phyloP scores from a whole-genome alignment of 1,140 invertebrate genomes.

The Oreohelix idahoensis region DNA sequence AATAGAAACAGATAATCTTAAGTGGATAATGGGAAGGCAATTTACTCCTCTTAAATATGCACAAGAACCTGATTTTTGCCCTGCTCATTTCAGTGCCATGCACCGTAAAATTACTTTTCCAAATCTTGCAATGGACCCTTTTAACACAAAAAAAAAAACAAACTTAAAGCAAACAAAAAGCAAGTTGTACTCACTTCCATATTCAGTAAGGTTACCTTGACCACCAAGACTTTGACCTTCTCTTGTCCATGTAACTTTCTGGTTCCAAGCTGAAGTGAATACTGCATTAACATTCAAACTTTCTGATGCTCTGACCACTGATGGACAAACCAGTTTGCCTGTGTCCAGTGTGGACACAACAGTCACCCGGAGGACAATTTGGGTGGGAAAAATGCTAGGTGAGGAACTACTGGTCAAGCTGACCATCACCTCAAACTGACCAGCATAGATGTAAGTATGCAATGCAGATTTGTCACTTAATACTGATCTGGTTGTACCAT shows the following conservation, averaged over 20 bases:
- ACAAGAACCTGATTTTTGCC: too few species aligned
- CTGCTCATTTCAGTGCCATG: too few species aligned
- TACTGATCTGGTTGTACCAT: constrained; percentile 20
- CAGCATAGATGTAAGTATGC: constrained; percentile 27
- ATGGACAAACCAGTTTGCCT: constrained; percentile 10
- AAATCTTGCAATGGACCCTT: too few species aligned
- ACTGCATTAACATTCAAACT: background rate
- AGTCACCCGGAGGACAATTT: background rate
- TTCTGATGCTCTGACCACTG: background rate
- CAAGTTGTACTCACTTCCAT: background rate
- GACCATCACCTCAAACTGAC: background rate
- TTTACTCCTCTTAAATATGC: too few species aligned
- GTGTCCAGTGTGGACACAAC: background rate
- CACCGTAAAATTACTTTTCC: too few species aligned
- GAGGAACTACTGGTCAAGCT: background rate
- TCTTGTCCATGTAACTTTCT: constrained; percentile 12
- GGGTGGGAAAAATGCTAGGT: background rate
- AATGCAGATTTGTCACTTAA: background rate
- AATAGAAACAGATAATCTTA: too few species aligned
- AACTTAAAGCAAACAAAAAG: background rate
- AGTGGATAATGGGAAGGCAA: too few species aligned
- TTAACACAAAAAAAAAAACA: too few species aligned
- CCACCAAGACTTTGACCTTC: background rate
- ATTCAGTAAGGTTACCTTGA: background rate
- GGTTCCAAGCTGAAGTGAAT: constrained; percentile 23